Percentiles rank a stretch among this genome's conserved stretches.
Conservation (phyloP, 2,888 invertebrate species). For the Oxystoma pomonae region DNA sequence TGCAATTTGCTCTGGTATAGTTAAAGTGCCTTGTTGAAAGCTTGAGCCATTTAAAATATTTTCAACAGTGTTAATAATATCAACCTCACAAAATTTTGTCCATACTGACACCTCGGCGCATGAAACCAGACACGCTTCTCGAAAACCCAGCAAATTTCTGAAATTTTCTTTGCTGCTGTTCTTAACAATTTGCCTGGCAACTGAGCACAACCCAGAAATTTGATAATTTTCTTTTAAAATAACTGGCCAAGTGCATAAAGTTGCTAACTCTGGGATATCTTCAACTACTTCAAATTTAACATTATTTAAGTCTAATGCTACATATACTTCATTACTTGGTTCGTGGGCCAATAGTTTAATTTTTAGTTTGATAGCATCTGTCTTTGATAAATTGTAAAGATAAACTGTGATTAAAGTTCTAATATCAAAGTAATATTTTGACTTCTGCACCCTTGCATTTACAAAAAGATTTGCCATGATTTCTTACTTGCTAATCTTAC, state of each 20-base stretch:
- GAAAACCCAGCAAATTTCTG: conserved; percentile 67
- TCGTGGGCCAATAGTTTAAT: conserved; percentile 18
- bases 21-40: conserved; percentile 23
- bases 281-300: conserved; percentile 42
- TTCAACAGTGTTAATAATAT: conserved; percentile 61
- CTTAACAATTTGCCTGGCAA: conserved; percentile 59
- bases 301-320: conserved; percentile 41
- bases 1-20: conserved; percentile 65
- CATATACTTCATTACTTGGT: conserved; percentile 31
- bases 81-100: conserved; percentile 91
- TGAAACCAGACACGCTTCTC: conserved; percentile 73
- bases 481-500: not conserved
- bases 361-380: conserved; percentile 24
- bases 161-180: conserved; percentile 37
- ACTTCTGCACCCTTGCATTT: conserved; percentile 13
- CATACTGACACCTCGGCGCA: conserved; percentile 83
- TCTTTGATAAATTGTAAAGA: conserved; percentile 28
- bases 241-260: conserved; percentile 56
- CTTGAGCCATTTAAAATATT: conserved; percentile 34
- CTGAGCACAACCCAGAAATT: conserved; percentile 75
- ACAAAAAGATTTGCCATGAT: conserved; percentile 18
- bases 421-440: conserved; percentile 26
- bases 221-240: conserved; percentile 57
- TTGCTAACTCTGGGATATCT: conserved; percentile 45
- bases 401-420: conserved; percentile 30